phyloP scores from a whole-genome alignment of 2,797 vertebrate species.

The Heteromormyrus szaboi region DNA sequence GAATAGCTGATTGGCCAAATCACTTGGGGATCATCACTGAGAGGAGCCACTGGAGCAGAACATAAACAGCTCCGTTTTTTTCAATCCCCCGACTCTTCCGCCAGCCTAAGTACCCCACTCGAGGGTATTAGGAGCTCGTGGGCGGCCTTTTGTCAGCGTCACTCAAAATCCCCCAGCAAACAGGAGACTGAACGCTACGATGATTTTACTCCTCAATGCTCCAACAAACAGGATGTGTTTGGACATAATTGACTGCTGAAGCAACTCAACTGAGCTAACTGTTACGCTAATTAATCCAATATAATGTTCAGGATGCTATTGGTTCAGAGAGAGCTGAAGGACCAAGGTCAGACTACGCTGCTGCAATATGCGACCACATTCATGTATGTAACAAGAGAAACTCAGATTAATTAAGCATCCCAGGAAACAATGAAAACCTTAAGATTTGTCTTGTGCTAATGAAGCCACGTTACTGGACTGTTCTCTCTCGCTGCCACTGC shows the following conservation, averaged over 20 bases:
- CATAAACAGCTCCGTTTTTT: neutral
- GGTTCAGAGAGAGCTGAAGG: neutral
- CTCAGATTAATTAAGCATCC: neutral
- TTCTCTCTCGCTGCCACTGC: neutral
- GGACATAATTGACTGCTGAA: neutral
- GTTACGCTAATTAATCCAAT: neutral
- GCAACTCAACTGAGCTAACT: neutral
- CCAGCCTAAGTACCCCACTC: neutral
- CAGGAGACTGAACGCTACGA: neutral
- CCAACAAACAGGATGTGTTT: neutral
- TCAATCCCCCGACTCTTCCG: neutral
- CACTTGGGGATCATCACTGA: neutral
- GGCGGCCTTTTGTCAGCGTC: neutral
- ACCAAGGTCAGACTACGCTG: neutral
- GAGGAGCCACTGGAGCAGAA: neutral
- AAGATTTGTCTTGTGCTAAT: neutral
- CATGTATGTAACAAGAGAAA: neutral
- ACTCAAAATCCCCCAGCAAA: neutral
- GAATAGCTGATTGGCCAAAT: neutral
- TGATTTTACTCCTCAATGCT: neutral
- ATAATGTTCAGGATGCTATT: neutral
- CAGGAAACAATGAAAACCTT: neutral
- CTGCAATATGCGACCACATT: neutral
- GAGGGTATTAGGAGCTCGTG: neutral
- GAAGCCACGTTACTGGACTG: neutral